Base-by-base conservation (phyloP, 2,113 vertebrate genomes). In the Laticauda laticaudata region DNA sequence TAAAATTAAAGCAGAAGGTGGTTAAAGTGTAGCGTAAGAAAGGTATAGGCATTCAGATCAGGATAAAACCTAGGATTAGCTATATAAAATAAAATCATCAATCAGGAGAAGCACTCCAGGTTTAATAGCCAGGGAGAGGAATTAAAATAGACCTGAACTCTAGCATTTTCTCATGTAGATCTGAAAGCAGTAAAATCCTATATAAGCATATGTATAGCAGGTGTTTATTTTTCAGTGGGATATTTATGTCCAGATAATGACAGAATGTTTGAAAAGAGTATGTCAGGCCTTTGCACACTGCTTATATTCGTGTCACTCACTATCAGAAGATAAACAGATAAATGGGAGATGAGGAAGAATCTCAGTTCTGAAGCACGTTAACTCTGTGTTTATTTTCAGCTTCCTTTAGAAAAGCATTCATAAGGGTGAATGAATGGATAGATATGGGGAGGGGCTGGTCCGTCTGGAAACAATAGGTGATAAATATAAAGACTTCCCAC, bases 211-310 rank as follows among this genome's bases (percentile, higher is more conserved):
- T 94, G 88, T 51, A 87, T 29, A 86, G 92, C 91, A 94, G 94
- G 94, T 93, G 92, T 96, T 96, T 96, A 96, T 97, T 97, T 97
- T 97, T 96, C 94, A 93, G 81, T 91, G 91, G 94, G 94, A 94
- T 94, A 55, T 94, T 92, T 55, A 93, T 94, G 92, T 93, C 94
- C 89, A 89, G 94, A 94, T 91, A 94, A 91, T 5, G 95, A 95
- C 96, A 97, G 95, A 96, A 96, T 97, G 96, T 96, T 97, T 96
- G 96, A 97, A 93, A 94, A 93, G 91, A 53, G 93, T 90, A 96
- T 95, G 95, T 96, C 95, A 94, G 93, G 96, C 94, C 95, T 95
- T 54, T 81, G 91, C 91, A 81, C 94, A 89, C 94, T 97, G 96
- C 96, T 97, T 97, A 97, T 95, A 90, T 55, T 94, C 95, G 89